Base-by-base conservation (phyloP, 2,797 vertebrate species). In the Typhlichthys subterraneus region DNA sequence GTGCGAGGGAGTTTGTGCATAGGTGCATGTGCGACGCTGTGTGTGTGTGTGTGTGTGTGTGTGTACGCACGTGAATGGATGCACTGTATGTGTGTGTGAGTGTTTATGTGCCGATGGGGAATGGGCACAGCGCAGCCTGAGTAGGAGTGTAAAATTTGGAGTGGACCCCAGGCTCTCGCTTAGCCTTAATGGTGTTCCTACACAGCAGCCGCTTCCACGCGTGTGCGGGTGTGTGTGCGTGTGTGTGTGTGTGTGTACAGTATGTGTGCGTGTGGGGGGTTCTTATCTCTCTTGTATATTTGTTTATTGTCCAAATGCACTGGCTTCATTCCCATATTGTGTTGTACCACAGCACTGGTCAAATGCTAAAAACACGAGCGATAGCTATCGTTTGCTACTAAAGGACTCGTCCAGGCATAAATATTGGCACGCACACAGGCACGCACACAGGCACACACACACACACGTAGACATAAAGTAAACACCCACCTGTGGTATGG, bases 121-220 rank as follows among this genome's bases (percentile, higher is more conserved):
- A 83, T 81, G 76, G 72, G 79, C 69, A 72, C 51, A 45, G 73
- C 76, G 84, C 75, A 82, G 86, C 71, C 79, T 80, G 90, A 88
- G 86, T 87, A 81, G 83, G 87, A 90, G 85, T 87, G 88, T 89
- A 88, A 90, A 89, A 90, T 83, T 81, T n/a, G 90, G 88, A 92
- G 90, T 92, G 88, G 85, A 91, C 91, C 90, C 88, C 77, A 82
- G 90, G 89, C 88, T 88, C 89, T 88, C 72, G 75, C 83, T 89
- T 87, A 85, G 80, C 84, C 83, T 85, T 92, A 90, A 92, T 92
- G 88, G 87, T 84, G 86, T 84, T 85, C 69, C 78, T 83, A 79
- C 87, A 83, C 82, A 83, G 76, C 75, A 86, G 77, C 83, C 85
- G 76, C 74, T 81, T 19, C 48, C 29, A 77, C 84, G 80, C 8